Evolutionary conservation across 2,888 invertebrate genomes (phyloP), one percentile per base, ranked within the genome.

Genomic region (Labia minor): DNA sequence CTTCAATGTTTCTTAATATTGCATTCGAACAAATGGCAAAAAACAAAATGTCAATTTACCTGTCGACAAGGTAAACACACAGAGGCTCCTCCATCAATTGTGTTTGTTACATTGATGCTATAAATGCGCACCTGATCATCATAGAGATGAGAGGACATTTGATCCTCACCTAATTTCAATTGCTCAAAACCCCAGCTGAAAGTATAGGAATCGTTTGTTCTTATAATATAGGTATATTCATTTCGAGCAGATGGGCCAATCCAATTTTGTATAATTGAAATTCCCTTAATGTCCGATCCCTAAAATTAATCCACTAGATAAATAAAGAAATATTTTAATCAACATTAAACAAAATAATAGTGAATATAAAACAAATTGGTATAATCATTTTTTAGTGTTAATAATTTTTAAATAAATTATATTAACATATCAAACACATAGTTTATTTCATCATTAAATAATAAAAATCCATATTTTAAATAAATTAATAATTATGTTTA

Each of bases 101-200:
- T 81, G 72, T 84, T 83, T 1, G 82, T 81, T 6, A 84, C 78
- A 70, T 80, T 79, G 64, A 85, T 77, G 37, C 77, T 76, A 74
- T 77, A 82, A 66, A 84, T 80, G 68, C 77, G 77, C 11, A 81
- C 82, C 37, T 76, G 73, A 70, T 81, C 81, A 64, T 75, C 71
- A 37, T 73, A 72, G 19, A 67, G 61, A 21, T 62, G 64, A 19
- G 63, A 65, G n/a, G 63, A 64, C 19, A 71, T 26, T 69, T 69
- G 62, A 62, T 37, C 62, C 21, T 66, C 70, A 71, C 70, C 73
- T 69, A 70, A 33, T 69, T 71, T 67, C 19, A 75, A 69, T 71
- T 73, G 77, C 72, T 80, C 79, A 73, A 81, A 82, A 19, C 79
- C 79, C 79, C 81, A 80, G 21, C 77, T 79, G 71, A 81, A 78